Evolutionary conservation across 2,888 invertebrate genomes (phyloP), one percentile per base, ranked within the genome.

Genomic region (Tenthredo mesomela): DNA sequence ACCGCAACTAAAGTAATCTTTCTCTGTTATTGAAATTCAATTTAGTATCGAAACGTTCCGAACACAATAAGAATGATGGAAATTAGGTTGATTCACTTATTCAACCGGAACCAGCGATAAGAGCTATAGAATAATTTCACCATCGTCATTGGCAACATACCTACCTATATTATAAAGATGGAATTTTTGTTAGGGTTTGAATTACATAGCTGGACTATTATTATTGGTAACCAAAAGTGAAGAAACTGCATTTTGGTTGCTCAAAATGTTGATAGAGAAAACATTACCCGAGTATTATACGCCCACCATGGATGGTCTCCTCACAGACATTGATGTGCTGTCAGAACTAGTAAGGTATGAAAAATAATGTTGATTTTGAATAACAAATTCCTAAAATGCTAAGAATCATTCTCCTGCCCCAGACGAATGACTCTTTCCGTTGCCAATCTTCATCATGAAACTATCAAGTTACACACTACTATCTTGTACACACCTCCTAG

Each of bases 211-310:
- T 91, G 97, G 97, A 61, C 94, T 98, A 88, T 93, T 98, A 87
- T 93, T 99, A 84, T 94, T 98, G 87, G 96, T 97, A 47, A 97
- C 98, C 37, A 97, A 97, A 93, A 97, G 96, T 93, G 98, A 98
- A 93, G 98, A 98, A 93, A 96, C 96, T 86, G 96, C 98, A 73
- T 99, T 98, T 94, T 99, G 98, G 98, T 94, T 99, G 84, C 94
- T 99, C 84, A 98, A 98, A 94, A 96, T 96, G n/a, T 94, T 99
- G 88, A 96, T 98, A 9, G 98, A 98, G 91, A 95, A 96, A 90
- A 97, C 97, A 89, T 94, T 98, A 86, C 98, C 98, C 87, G 95
- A 95, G 91, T 98, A 98, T 94, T 98, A 98, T 93, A 96, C 97
- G 29, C 96, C 95, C 88, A 97, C 97, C 85, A 98, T 99, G 98